Evolutionary conservation across 1,140 invertebrate genomes (phyloP).

Genomic region (Cyclargus thomasi): DNA sequence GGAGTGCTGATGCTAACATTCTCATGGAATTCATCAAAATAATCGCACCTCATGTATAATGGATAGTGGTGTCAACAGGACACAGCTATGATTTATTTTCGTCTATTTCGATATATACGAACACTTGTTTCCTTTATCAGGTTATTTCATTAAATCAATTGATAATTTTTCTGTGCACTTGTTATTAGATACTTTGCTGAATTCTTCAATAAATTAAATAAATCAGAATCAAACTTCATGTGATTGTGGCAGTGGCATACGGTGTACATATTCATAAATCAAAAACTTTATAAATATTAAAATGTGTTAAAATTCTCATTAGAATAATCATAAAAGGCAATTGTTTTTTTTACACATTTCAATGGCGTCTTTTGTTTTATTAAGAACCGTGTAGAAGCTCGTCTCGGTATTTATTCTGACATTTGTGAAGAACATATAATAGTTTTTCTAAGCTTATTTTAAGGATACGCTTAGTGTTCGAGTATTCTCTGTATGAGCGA

Average conservation of each 20-base stretch:
- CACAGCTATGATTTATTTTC: conserved; percentile 48
- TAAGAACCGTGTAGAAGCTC: conserved; percentile 40
- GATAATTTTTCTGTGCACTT: too few species aligned
- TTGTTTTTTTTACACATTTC: conserved; percentile 66
- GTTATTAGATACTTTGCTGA: too few species aligned
- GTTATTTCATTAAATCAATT: not conserved
- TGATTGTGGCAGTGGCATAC: not conserved
- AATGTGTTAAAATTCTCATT: conserved; percentile 43
- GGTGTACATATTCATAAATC: conserved; percentile 18
- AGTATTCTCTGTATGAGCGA: conserved; percentile 51
- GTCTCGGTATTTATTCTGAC: conserved; percentile 46
- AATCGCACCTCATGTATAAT: conserved; percentile 66
- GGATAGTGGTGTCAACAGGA: conserved; percentile 60
- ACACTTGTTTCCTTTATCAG: conserved; percentile 17
- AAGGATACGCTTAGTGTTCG: conserved; percentile 46
- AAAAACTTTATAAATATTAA: conserved; percentile 38
- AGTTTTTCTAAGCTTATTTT: conserved; percentile 64
- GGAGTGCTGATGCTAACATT: conserved; percentile 67
- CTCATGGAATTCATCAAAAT: conserved; percentile 69
- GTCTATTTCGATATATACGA: conserved; percentile 22
- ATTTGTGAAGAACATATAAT: conserved; percentile 56
- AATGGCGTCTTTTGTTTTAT: conserved; percentile 45
- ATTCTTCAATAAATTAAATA: too few species aligned
- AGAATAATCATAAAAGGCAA: conserved; percentile 60
- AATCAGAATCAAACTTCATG: too few species aligned